These are phyloP conservation scores for Ophion slaviceki DNA, from an alignment of 2,888 invertebrate species.

Conservation along the genomic window DNA sequence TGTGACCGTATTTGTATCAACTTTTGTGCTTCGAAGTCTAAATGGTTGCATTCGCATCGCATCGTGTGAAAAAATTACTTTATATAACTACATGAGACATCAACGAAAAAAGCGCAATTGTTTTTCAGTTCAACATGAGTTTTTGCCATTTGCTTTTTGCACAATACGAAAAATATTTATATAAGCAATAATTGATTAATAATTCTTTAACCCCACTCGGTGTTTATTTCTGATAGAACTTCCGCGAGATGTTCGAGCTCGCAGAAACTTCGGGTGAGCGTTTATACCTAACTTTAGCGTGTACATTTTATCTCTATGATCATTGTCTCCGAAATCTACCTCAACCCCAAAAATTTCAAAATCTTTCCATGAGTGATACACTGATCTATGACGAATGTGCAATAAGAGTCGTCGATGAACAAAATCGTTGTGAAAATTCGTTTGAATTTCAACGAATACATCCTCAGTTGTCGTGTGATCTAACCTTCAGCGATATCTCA, in stretches of 20 bases:
- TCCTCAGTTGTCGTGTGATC: constrained; percentile 34
- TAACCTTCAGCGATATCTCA: constrained; percentile 43
- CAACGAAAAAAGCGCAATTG: neutral
- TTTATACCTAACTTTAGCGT: neutral
- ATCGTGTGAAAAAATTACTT: neutral
- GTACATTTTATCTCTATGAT: neutral
- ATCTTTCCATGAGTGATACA: too few relatives aligned
- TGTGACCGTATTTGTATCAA: neutral
- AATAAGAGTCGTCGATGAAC: neutral
- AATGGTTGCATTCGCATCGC: neutral
- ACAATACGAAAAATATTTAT: neutral
- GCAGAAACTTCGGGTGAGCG: neutral
- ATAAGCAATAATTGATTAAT: neutral
- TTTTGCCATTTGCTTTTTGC: neutral
- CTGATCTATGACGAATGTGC: too few relatives aligned
- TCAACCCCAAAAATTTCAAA: neutral
- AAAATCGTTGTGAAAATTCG: constrained; percentile 12
- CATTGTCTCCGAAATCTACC: neutral
- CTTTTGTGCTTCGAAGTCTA: neutral
- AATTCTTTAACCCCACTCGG: neutral
- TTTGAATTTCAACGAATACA: constrained; percentile 30
- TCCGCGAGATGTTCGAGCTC: neutral
- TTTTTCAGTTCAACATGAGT: neutral
- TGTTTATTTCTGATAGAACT: neutral
- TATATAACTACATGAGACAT: neutral